Conservation (phyloP, 2,797 vertebrate genomes). For the Poeciliopsis turneri region DNA sequence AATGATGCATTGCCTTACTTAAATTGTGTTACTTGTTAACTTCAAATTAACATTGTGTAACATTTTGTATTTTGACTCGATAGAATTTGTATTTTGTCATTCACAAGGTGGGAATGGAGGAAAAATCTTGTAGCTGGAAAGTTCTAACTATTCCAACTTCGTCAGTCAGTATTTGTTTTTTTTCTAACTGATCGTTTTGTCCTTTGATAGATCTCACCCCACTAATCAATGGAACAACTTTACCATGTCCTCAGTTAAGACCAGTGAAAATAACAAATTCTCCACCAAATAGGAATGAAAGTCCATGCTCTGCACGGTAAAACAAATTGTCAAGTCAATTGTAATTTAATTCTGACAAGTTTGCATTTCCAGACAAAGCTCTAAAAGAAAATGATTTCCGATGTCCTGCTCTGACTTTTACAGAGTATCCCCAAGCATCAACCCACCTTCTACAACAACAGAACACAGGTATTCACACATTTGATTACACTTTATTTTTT, state of each 20-base stretch:
- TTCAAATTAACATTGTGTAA: no score
- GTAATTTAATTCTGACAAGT: neutral
- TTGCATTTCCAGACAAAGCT: neutral
- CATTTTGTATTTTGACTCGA: neutral
- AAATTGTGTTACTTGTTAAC: no score
- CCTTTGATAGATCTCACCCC: constrained; percentile 7
- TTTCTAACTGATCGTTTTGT: neutral
- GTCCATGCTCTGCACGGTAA: constrained; percentile 33
- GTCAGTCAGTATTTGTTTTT: neutral
- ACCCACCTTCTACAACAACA: neutral
- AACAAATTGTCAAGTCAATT: neutral
- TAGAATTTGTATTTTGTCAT: no score
- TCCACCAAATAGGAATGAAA: neutral
- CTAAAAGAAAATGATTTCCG: no score
- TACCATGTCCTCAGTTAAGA: constrained; percentile 6
- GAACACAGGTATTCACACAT: neutral
- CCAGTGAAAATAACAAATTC: neutral
- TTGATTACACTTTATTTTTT: neutral
- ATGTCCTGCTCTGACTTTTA: constrained; percentile 6
- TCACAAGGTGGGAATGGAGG: neutral
- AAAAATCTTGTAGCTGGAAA: neutral
- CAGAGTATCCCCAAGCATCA: neutral
- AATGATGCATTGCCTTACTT: no score
- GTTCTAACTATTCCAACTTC: neutral
- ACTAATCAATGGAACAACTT: neutral